Evolutionary conservation across 1,140 invertebrate species (phyloP).

Genomic region (Bombus fervidus): DNA sequence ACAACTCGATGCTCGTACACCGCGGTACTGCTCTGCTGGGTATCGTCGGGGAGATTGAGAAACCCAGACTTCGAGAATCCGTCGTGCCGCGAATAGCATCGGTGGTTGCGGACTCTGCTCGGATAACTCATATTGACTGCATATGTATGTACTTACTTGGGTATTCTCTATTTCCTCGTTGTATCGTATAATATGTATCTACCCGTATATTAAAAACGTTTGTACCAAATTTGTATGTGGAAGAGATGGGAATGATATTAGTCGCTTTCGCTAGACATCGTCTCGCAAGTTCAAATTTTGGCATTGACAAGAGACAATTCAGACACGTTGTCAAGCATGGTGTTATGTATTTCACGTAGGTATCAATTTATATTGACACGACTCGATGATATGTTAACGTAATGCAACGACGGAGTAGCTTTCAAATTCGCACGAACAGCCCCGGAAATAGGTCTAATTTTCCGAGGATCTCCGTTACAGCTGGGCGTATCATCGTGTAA

Average conservation of each 20-base stretch:
- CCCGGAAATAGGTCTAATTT: constrained; percentile 42
- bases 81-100: neutral
- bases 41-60: constrained; percentile 22
- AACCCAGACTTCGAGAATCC: neutral
- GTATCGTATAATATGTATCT: neutral
- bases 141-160: neutral
- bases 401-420: neutral
- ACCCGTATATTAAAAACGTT: neutral
- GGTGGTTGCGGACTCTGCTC: neutral
- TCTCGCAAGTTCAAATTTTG: neutral
- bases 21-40: neutral
- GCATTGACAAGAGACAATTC: neutral
- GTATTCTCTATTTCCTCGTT: neutral
- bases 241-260: neutral
- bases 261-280: neutral
- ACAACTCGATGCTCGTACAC: neutral
- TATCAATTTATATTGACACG: neutral
- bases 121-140: neutral
- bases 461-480: neutral
- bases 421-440: neutral
- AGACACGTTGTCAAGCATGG: too few relatives aligned
- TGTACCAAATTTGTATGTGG: neutral
- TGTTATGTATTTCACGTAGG: neutral
- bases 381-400: neutral
- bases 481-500: constrained; percentile 21